Conservation (phyloP, 2,797 vertebrate species). For the Potorous gilbertii region DNA sequence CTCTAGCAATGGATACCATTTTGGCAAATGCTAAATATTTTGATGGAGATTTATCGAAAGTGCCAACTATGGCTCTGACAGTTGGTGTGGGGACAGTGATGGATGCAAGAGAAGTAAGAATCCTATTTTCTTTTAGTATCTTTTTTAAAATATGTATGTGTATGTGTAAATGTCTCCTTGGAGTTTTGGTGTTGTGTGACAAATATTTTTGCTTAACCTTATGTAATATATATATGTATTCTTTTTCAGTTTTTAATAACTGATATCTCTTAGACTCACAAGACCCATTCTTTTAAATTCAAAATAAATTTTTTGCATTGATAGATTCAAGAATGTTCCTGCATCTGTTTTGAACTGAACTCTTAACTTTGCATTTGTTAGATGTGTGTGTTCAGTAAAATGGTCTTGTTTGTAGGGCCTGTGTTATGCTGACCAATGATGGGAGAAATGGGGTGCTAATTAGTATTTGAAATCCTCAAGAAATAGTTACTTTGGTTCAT, state of each 20-base stretch:
- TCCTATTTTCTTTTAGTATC: slow-evolving; percentile 56
- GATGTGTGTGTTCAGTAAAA: slow-evolving; percentile 40
- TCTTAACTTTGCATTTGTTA: neutral
- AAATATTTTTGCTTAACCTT: slow-evolving; percentile 20
- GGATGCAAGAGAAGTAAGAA: slow-evolving; percentile 90
- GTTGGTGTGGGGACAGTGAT: slow-evolving; percentile 91
- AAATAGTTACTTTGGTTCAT: slow-evolving; percentile 1
- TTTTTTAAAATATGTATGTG: slow-evolving; percentile 68
- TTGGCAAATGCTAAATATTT: slow-evolving; percentile 91
- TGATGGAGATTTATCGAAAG: slow-evolving; percentile 88
- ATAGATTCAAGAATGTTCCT: neutral
- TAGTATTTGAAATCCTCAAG: neutral
- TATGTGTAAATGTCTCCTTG: slow-evolving; percentile 55
- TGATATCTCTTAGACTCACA: slow-evolving; percentile 2
- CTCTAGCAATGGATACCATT: slow-evolving; percentile 90
- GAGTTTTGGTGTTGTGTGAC: slow-evolving; percentile 11
- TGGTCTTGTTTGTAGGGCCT: slow-evolving; percentile 7
- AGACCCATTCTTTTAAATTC: slow-evolving; percentile 34
- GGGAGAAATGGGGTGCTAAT: neutral
- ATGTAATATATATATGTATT: slow-evolving; percentile 32
- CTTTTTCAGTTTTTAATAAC: neutral
- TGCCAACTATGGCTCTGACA: slow-evolving; percentile 90
- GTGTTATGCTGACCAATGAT: neutral
- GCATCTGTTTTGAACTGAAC: slow-evolving; percentile 12
- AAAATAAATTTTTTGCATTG: slow-evolving; percentile 32